Evolutionary conservation across 2,888 invertebrate genomes (phyloP).

Genomic region (Acanthopleura granulata): DNA sequence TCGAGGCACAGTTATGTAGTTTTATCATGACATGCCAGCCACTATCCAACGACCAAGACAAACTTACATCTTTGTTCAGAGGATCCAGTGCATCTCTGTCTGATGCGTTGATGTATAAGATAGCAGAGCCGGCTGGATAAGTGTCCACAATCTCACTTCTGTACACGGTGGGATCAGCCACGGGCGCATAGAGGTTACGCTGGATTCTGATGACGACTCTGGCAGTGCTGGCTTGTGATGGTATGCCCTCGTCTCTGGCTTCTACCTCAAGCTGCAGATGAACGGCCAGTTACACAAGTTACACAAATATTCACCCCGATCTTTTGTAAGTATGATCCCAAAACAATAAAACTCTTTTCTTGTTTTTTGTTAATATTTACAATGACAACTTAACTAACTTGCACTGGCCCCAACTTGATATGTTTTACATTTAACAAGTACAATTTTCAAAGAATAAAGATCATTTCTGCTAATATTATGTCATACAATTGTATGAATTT

Average conservation of each 20-base stretch:
- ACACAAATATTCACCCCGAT: background rate
- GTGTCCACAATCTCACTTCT: background rate
- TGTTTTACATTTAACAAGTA: too few species aligned
- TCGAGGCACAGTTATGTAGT: too few species aligned
- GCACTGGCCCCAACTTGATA: too few species aligned
- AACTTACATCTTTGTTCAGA: background rate
- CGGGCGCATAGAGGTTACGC: background rate
- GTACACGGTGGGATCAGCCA: background rate
- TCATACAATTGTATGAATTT: too few species aligned
- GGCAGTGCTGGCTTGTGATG: background rate
- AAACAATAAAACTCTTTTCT: background rate
- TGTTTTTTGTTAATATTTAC: too few species aligned
- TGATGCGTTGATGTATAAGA: background rate
- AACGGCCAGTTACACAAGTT: background rate
- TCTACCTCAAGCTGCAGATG: background rate
- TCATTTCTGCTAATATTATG: too few species aligned
- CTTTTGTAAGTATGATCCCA: background rate
- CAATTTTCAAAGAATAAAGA: too few species aligned
- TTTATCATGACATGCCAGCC: too few species aligned
- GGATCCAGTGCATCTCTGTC: slow-evolving; percentile 6
- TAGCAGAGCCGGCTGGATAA: background rate
- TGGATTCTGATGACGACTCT: background rate
- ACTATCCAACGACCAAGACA: background rate
- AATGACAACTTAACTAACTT: background rate
- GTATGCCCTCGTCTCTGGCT: background rate